Percentiles rank a stretch among this genome's conserved stretches.
phyloP scores from a whole-genome alignment of 2,113 vertebrate genomes.

The Cyprinus carpio region DNA sequence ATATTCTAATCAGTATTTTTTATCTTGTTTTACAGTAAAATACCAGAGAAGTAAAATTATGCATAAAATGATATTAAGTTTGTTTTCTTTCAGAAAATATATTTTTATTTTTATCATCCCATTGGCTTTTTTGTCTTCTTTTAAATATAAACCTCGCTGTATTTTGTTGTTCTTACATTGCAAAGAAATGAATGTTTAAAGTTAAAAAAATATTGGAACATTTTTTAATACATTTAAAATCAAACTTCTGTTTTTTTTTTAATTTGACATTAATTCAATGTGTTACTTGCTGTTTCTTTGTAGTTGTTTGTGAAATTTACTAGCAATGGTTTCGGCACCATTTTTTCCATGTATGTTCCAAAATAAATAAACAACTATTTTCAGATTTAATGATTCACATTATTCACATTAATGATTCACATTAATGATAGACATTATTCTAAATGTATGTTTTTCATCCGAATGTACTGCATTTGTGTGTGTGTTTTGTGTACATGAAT shows the following conservation, averaged over 20 bases:
- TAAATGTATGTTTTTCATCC: not conserved
- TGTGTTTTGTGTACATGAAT: not conserved
- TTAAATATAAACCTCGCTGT: not conserved
- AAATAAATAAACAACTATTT: not conserved
- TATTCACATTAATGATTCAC: not conserved
- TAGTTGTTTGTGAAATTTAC: no score
- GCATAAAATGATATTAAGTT: not conserved
- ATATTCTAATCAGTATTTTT: not conserved
- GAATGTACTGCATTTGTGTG: not conserved
- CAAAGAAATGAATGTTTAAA: no score
- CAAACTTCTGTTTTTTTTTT: no score
- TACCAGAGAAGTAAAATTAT: not conserved
- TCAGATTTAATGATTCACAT: not conserved
- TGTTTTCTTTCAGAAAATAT: no score
- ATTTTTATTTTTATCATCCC: not conserved
- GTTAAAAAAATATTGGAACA: no score
- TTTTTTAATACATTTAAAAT: no score
- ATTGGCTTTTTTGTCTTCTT: not conserved
- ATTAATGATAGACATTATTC: not conserved
- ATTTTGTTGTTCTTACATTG: not conserved
- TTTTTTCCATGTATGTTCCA: no score
- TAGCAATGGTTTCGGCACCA: no score
- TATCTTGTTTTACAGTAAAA: not conserved
- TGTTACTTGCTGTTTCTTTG: no score
- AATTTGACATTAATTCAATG: no score